These are phyloP conservation scores for Sialia sialis DNA, from an alignment of 2,113 vertebrate species.

Conservation along the genomic window DNA sequence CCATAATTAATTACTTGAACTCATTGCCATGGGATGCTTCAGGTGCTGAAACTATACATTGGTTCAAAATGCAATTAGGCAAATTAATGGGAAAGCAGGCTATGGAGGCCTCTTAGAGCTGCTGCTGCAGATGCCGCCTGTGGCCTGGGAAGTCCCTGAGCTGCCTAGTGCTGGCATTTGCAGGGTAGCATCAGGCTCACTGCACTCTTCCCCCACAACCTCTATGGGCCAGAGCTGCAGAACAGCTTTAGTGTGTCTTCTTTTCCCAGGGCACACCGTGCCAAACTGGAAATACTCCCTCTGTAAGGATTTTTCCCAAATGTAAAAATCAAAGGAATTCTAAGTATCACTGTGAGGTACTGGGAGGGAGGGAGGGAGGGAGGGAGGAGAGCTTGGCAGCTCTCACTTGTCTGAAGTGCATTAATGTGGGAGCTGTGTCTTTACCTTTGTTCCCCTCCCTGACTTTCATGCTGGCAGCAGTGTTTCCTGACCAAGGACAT, in stretches of 20 bases:
- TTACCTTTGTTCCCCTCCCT: background rate
- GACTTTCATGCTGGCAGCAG: background rate
- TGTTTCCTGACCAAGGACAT: background rate
- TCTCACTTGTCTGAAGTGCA: background rate
- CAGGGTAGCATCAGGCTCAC: background rate
- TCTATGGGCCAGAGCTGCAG: background rate
- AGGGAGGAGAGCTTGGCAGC: background rate
- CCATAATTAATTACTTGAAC: conserved; percentile 27
- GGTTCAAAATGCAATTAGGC: conserved; percentile 36
- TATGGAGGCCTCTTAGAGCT: background rate
- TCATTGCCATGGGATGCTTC: conserved; percentile 5
- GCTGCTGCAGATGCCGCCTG: background rate
- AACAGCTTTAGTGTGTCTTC: background rate
- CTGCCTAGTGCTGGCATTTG: background rate
- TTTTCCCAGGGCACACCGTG: background rate
- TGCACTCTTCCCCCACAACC: background rate
- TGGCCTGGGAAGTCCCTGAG: background rate
- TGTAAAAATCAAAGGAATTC: background rate
- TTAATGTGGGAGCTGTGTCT: background rate
- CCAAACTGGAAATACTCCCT: background rate
- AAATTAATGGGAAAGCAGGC: conserved; percentile 39
- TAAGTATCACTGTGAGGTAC: background rate
- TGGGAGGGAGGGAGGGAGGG: background rate
- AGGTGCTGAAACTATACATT: background rate
- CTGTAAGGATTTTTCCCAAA: background rate